Conservation (phyloP, 2,797 vertebrate species). For the Eulemur rubriventer region DNA sequence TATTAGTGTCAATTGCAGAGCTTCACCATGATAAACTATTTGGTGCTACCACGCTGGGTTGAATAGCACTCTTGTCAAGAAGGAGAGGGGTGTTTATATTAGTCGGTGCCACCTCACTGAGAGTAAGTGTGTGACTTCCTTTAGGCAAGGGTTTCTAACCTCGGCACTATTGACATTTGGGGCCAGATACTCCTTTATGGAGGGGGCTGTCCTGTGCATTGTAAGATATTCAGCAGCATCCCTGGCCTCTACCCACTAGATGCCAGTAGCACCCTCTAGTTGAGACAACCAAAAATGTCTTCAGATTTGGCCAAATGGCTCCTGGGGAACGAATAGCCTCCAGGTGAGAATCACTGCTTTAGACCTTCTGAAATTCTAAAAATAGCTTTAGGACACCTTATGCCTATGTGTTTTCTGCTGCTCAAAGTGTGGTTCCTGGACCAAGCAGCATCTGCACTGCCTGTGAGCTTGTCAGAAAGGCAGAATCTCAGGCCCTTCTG, state of each 20-base stretch:
- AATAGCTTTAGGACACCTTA: not conserved
- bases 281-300: not conserved
- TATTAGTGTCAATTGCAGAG: not conserved
- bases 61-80: not conserved
- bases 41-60: not conserved
- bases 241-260: not conserved
- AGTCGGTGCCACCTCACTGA: not conserved
- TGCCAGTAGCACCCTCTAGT: not conserved
- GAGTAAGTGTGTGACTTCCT: not conserved
- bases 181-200: not conserved
- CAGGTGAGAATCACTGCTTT: not conserved
- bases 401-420: not conserved
- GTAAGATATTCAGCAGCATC: not conserved
- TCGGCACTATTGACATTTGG: not conserved
- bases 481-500: not conserved
- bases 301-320: not conserved
- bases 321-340: not conserved
- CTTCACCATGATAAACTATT: not conserved
- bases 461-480: not conserved
- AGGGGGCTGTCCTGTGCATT: not conserved
- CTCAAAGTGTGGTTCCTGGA: not conserved
- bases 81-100: not conserved
- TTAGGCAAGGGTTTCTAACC: not conserved
- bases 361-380: constrained; percentile 22
- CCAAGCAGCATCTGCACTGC: not conserved